A percentile compares a stretch with the other conserved stretches of the same genome.
Conservation (phyloP, 2,888 invertebrate genomes). For the Plagodis pulveraria region DNA sequence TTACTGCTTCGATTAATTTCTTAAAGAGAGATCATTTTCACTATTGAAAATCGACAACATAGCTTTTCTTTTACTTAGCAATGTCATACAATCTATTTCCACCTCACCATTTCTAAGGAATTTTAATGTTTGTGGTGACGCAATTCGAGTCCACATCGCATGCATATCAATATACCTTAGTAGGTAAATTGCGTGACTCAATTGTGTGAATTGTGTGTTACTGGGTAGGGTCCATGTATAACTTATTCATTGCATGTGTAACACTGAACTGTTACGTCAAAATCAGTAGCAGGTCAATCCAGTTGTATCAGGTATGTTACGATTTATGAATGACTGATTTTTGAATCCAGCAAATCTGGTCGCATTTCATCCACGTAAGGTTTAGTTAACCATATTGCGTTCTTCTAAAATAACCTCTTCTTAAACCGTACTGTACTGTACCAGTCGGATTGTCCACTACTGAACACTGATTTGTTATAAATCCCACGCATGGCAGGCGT, state of each 20-base stretch:
- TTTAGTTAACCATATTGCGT: too few species aligned
- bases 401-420: too few species aligned
- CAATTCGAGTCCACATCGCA: constrained; percentile 30
- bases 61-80: too few species aligned
- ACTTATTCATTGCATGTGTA: constrained; percentile 35
- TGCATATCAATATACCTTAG: constrained; percentile 31
- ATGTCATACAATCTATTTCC: constrained; percentile 19
- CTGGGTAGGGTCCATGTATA: constrained; percentile 25
- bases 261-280: constrained; percentile 36
- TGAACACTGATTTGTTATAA: too few species aligned
- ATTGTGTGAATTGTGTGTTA: constrained; percentile 32
- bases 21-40: too few species aligned
- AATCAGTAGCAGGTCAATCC: constrained; percentile 27
- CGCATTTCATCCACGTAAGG: too few species aligned
- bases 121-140: constrained; percentile 34
- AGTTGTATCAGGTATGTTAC: constrained; percentile 4
- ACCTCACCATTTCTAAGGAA: constrained; percentile 28
- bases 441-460: too few species aligned
- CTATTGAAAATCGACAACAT: too few species aligned
- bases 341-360: too few species aligned
- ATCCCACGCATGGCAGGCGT: too few species aligned
- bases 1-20: too few species aligned
- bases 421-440: too few species aligned
- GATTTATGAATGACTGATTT: constrained; percentile 14
- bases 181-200: constrained; percentile 39